phyloP scores from a whole-genome alignment of 2,113 vertebrate genomes.

The Sinocyclocheilus rhinocerous region DNA sequence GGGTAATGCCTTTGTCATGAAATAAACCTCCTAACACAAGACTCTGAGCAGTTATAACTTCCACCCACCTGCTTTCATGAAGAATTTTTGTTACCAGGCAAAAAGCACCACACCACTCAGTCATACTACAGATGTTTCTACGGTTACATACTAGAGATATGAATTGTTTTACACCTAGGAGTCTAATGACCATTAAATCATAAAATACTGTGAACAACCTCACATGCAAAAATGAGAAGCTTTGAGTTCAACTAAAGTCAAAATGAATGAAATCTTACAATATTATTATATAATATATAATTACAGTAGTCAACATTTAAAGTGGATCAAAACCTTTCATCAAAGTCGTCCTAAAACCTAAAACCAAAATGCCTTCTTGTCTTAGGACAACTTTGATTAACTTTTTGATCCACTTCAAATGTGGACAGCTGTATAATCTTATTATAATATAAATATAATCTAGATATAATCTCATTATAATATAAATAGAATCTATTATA shows the following conservation, averaged over 20 bases:
- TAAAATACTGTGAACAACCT: neutral
- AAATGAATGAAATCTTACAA: neutral
- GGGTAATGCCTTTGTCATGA: neutral
- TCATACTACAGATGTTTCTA: slow-evolving; percentile 3
- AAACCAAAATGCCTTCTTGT: too few species aligned
- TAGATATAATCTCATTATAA: too few species aligned
- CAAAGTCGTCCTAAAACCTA: too few species aligned
- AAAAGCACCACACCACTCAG: neutral
- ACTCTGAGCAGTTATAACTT: neutral
- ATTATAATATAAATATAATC: too few species aligned
- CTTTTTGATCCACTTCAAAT: too few species aligned
- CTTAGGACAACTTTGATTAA: too few species aligned
- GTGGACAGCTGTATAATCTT: too few species aligned
- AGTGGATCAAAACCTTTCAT: too few species aligned
- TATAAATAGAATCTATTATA: neutral
- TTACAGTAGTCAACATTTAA: neutral
- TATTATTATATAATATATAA: neutral
- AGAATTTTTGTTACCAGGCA: neutral
- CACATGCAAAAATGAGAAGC: neutral
- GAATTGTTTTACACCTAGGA: neutral
- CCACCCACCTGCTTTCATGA: neutral
- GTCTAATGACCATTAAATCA: slow-evolving; percentile 1
- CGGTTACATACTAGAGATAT: neutral
- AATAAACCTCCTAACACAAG: neutral
- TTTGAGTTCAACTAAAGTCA: neutral